Conservation (phyloP, 2,888 invertebrate genomes). For the Drepana falcataria region DNA sequence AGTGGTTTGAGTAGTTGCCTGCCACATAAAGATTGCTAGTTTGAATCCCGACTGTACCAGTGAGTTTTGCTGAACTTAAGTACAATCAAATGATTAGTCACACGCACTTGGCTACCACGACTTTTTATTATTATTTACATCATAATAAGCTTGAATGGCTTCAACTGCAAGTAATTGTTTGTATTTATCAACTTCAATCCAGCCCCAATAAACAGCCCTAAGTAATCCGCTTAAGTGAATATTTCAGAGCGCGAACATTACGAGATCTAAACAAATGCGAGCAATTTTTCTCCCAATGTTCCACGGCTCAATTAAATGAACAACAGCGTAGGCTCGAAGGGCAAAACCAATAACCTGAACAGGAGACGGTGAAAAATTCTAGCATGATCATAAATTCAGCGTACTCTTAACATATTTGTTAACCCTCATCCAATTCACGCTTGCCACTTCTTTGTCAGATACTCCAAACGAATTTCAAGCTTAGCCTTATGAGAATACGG, state of each 20-base stretch:
- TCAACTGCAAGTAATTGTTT: too few species aligned
- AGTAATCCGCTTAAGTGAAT: neutral
- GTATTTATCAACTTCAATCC: neutral
- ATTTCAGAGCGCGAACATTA: neutral
- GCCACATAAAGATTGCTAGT: too few species aligned
- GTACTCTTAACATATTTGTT: constrained; percentile 45
- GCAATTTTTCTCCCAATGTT: neutral
- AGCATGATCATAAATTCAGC: constrained; percentile 39
- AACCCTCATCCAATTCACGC: constrained; percentile 37
- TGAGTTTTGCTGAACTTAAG: too few species aligned
- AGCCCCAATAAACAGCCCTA: neutral
- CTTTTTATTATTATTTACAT: too few species aligned
- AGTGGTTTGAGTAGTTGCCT: too few species aligned
- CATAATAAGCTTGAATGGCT: too few species aligned
- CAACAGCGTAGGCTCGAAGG: constrained; percentile 1
- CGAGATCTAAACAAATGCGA: neutral
- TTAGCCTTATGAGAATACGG: constrained; percentile 16
- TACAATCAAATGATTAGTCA: too few species aligned
- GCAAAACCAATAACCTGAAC: constrained; percentile 3
- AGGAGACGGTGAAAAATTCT: constrained; percentile 24
- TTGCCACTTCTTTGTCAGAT: constrained; percentile 13
- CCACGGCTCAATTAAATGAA: constrained; percentile 1
- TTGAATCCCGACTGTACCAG: too few species aligned
- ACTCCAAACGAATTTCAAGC: constrained; percentile 12
- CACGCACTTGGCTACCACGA: too few species aligned